phyloP scores from a whole-genome alignment of 2,113 vertebrate species.

The Anhinga anhinga region DNA sequence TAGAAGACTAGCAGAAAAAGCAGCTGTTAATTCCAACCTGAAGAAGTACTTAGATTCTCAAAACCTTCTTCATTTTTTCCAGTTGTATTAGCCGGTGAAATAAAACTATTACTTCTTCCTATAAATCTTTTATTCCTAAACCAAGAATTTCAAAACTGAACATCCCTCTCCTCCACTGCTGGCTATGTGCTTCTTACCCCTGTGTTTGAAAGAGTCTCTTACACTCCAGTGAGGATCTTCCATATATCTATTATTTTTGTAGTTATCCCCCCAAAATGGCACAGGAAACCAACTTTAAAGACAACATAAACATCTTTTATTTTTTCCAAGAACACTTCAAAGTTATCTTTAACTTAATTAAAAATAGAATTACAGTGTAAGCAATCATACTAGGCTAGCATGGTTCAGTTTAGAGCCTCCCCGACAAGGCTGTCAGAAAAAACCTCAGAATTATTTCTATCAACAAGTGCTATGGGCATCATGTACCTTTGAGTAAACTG shows the following conservation, averaged over 20 bases:
- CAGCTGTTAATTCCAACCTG: not conserved
- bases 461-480: not conserved
- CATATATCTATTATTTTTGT: not conserved
- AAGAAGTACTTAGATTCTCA: not conserved
- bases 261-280: not conserved
- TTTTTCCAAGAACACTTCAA: conserved; percentile 30
- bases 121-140: not conserved
- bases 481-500: not conserved
- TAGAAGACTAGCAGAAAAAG: not conserved
- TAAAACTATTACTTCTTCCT: not conserved
- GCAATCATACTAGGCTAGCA: not conserved
- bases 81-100: not conserved
- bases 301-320: not conserved
- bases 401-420: not conserved
- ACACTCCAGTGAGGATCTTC: not conserved
- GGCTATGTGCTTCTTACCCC: not conserved
- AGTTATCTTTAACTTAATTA: conserved; percentile 25
- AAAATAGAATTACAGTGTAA: not conserved
- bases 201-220: not conserved
- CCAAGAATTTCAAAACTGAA: not conserved
- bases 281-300: not conserved
- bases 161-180: not conserved
- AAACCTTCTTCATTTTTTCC: not conserved
- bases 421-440: not conserved
- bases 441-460: not conserved